Conservation (phyloP, 1,140 invertebrate genomes). For the Colletes gigas region DNA sequence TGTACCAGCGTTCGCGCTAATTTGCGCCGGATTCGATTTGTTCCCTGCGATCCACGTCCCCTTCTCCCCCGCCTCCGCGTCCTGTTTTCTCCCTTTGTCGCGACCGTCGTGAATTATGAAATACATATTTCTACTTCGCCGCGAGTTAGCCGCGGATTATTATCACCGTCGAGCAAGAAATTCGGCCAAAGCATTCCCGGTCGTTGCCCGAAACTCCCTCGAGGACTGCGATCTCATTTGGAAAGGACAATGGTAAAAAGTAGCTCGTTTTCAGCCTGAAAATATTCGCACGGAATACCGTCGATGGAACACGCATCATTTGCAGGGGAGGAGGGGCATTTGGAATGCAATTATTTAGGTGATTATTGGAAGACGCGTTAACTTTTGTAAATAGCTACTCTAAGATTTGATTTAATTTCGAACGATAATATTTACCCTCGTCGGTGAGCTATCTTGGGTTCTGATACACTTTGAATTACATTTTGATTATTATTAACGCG, state of each 20-base stretch:
- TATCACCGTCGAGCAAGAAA: not conserved
- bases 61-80: too few relatives aligned
- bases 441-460: not conserved
- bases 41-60: slow-evolving; percentile 29
- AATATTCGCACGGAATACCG: too few relatives aligned
- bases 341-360: too few relatives aligned
- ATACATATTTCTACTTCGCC: slow-evolving; percentile 35
- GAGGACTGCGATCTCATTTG: not conserved
- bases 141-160: slow-evolving; percentile 15
- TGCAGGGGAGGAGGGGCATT: too few relatives aligned
- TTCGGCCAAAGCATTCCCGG: not conserved
- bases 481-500: not conserved
- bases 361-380: too few relatives aligned
- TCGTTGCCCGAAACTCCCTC: not conserved
- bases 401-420: not conserved
- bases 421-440: not conserved
- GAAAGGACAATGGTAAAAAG: not conserved
- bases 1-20: slow-evolving; percentile 59
- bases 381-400: too few relatives aligned
- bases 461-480: not conserved
- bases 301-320: too few relatives aligned
- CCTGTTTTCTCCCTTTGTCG: not conserved
- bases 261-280: too few relatives aligned
- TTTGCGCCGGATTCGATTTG: slow-evolving; percentile 70
- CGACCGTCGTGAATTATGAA: slow-evolving; percentile 39